Base-by-base conservation (phyloP, 2,113 vertebrate genomes). In the Ammodytes marinus region DNA sequence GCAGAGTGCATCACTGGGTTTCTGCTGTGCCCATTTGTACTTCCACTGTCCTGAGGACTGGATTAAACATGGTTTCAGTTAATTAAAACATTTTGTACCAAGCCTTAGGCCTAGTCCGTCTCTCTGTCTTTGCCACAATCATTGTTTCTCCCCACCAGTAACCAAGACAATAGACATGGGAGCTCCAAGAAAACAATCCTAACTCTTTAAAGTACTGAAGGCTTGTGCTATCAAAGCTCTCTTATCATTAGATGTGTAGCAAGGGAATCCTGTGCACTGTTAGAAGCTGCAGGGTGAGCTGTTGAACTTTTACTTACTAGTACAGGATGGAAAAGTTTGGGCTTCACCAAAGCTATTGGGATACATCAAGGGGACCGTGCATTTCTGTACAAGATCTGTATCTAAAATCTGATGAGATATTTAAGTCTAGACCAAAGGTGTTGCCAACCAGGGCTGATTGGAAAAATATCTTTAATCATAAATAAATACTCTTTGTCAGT, bases 51-150 rank as follows among this genome's bases (percentile, higher is more conserved):
- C 81, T 8, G 11, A 86, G 82, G 79, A 89, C 54, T 69, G 81
- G 82, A 86, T 91, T 86, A 87, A 80, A 91, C 80, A 86, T 75
- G 83, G 82, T 69, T 89, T 74, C 43, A 79, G 80, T 86, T 91
- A 90, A 94, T 93, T 94, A 89, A 93, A 91, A 84, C 77, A 74
- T 82, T 80, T 27, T 79, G 80, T 64, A 74, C 78, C 15, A 57
- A 88, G 80, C 78, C 77, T 73, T 77, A 50, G 71, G 78, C 69
- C 40, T 46, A 58, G 77, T 15, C 39, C 42, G 46, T 60, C 47
- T 75, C 52, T 77, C 70, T 61, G 72, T 66, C 63, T 89, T 85
- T 80, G 78, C 82, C 65, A 70, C 74, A 77, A 53, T 69, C 55
- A 78, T 85, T 88, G 67, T 85, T 89, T 86, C 69, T 80, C 43